A percentile compares a stretch with the other conserved stretches of the same genome.
Conservation (phyloP, 2,113 vertebrate species). For the Hucho hucho region DNA sequence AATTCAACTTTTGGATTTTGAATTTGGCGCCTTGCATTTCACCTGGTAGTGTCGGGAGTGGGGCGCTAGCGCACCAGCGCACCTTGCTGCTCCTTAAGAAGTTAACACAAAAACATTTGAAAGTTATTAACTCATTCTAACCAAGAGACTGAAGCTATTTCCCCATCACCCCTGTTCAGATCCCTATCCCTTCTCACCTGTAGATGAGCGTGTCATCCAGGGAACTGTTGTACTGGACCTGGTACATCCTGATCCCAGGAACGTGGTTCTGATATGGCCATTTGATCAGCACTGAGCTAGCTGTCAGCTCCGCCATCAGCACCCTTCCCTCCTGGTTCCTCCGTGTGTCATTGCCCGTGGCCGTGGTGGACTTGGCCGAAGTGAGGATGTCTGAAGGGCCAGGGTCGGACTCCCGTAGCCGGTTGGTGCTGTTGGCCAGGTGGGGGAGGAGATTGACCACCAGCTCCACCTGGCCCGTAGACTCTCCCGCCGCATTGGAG, state of each 20-base stretch:
- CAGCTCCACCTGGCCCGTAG: conserved; percentile 85
- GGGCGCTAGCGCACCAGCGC: too few relatives aligned
- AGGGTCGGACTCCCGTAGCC: conserved; percentile 78
- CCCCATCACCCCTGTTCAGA: background rate
- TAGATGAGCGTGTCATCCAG: conserved; percentile 88
- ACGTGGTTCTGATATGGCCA: conserved; percentile 84
- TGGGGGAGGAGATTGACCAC: conserved; percentile 77
- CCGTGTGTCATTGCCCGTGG: conserved; percentile 67
- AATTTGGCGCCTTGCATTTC: too few relatives aligned
- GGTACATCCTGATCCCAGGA: conserved; percentile 87
- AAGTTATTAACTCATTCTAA: too few relatives aligned
- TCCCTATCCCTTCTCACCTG: conserved; percentile 65
- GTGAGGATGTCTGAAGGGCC: conserved; percentile 88
- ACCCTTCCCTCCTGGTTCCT: conserved; percentile 72
- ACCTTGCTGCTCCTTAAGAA: too few relatives aligned
- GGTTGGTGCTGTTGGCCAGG: conserved; percentile 88
- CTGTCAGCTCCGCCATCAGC: conserved; percentile 83
- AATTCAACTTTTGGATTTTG: too few relatives aligned
- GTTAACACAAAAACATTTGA: too few relatives aligned
- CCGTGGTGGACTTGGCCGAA: conserved; percentile 85
- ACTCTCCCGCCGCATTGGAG: conserved; percentile 91
- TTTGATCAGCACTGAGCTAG: conserved; percentile 86
- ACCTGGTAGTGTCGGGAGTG: too few relatives aligned
- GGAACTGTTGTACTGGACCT: conserved; percentile 96
- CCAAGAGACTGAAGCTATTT: too few relatives aligned